These are phyloP conservation scores for Myotis yumanensis DNA, from an alignment of 2,113 vertebrate genomes.

Conservation along the genomic window DNA sequence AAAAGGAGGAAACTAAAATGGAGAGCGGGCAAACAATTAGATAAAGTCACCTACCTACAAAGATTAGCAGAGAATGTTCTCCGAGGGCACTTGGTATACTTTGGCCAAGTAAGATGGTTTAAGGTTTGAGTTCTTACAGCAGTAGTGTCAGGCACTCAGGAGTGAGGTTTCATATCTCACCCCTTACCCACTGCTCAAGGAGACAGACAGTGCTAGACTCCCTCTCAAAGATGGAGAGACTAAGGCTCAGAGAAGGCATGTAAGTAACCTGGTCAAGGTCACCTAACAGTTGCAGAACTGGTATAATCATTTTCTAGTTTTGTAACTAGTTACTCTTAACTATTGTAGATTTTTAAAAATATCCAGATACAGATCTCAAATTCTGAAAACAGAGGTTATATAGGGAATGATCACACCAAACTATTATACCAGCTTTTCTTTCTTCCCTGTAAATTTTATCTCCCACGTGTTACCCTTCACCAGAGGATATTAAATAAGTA, in stretches of 20 bases:
- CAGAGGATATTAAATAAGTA: background rate
- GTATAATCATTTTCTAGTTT: conserved; percentile 38
- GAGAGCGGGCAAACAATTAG: background rate
- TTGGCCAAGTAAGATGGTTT: background rate
- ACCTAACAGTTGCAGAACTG: background rate
- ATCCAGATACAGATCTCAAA: background rate
- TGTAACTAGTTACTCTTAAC: background rate
- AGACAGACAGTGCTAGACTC: background rate
- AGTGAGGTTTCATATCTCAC: background rate
- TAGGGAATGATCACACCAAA: background rate
- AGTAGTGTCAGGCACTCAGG: background rate
- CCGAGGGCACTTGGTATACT: too few relatives aligned
- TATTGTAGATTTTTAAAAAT: background rate
- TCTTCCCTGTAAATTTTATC: background rate
- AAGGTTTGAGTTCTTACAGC: background rate
- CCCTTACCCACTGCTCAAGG: background rate
- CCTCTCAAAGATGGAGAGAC: background rate
- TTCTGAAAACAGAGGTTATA: background rate
- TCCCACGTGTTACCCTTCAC: background rate
- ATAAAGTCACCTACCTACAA: background rate
- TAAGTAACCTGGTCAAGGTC: background rate
- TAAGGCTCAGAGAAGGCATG: background rate
- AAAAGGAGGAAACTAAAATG: conserved; percentile 38
- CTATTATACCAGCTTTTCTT: background rate
- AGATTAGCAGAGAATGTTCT: background rate